Base-by-base conservation (phyloP, 2,888 invertebrate genomes). In the Stegophylla sp. region DNA sequence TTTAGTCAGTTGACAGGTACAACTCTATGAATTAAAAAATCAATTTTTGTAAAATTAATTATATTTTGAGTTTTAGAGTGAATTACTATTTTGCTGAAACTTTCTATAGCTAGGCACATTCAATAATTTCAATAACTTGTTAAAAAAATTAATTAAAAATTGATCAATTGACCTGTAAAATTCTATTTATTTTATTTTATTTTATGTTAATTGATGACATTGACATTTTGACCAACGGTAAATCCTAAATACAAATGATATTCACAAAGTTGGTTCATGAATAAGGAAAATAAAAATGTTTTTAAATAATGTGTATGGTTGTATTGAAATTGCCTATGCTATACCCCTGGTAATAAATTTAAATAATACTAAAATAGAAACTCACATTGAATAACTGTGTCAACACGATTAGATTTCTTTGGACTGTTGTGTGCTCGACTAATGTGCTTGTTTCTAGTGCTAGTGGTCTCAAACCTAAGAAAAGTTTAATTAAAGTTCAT, bases 341-440 rank as follows among this genome's bases (percentile, higher is more conserved):
- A 61, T 13, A 45, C 41, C 71, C 79, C 79, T 79, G 69, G 59
- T 48, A 59, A 59, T 71, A 51, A 2, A 43, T 7, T 69, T 20
- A 61, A 3, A 17, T n/a, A 26, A 23, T 17, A 41, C 41, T 3
- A 41, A 53, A 3, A 43, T 7, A n/a, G 43, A 17, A 34, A 69
- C 79, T 79, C 26, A 79, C 79, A 41, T 17, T 69, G 69, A 51
- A 26, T 34, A 61, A 48, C 17, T 3, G 69, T 63, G 12, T 63
- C 79, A 34, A 71, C n/a, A 3, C 71, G 79, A 17, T 69, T 71
- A 7, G 79, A 71, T 71, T 79, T 79, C n/a, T 79, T 71, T 41
- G 79, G 71, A 41, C 79, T 61, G n/a, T 79, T 79, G 28, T 79
- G 79, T 2, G 79, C 79, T 71, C 79, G 71, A 41, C 79, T 79